These are phyloP conservation scores for Drosophila navojoa DNA, from an alignment of 1,140 invertebrate species.

Conservation along the genomic window DNA sequence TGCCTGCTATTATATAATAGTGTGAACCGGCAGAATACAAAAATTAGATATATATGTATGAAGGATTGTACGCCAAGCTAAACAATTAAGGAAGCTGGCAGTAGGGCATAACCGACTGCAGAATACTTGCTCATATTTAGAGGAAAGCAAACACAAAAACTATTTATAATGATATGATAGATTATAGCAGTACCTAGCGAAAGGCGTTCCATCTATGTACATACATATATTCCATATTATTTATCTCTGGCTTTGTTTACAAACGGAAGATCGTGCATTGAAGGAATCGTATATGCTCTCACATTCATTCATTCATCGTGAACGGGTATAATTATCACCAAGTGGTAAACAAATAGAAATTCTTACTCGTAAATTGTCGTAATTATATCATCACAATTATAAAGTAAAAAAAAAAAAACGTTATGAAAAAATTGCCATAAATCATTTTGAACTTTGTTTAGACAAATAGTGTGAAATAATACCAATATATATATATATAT, in stretches of 20 bases:
- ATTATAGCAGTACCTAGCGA: no score
- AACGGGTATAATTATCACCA: conserved; percentile 33
- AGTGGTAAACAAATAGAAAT: conserved; percentile 40
- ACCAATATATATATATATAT: not conserved
- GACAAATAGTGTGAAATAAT: conserved; percentile 5
- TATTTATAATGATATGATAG: no score
- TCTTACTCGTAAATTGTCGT: conserved; percentile 39
- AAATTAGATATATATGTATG: not conserved
- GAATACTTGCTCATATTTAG: no score
- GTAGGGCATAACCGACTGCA: not conserved
- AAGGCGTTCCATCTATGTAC: no score
- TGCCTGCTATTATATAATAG: conserved; percentile 20
- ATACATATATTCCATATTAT: no score
- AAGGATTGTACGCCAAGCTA: conserved; percentile 5
- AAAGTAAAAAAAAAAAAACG: conserved; percentile 12
- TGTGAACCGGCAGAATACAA: conserved; percentile 26
- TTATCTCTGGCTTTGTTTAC: no score
- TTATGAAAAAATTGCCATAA: conserved; percentile 40
- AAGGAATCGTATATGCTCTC: no score
- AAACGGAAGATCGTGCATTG: no score
- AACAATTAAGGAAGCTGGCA: not conserved
- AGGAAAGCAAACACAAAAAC: no score
- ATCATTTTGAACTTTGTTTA: conserved; percentile 39
- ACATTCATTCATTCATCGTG: no score
- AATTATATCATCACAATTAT: conserved; percentile 53